Base-by-base conservation (phyloP, 2,113 vertebrate genomes). In the Dinomys branickii region DNA sequence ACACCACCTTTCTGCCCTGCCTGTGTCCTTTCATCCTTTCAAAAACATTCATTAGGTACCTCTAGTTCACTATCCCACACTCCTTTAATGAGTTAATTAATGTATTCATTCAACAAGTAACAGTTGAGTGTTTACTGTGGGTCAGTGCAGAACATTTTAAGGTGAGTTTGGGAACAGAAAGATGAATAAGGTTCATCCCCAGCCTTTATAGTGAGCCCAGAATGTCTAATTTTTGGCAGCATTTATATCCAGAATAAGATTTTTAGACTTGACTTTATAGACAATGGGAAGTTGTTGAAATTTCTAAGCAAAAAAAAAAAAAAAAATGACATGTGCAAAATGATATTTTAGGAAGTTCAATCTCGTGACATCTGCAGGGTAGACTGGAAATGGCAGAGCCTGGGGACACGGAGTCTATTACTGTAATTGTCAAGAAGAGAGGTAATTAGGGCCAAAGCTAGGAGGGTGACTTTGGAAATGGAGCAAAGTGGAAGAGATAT, bases 281-380 rank as follows among this genome's bases (percentile, higher is more conserved):
- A 78, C n/a, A 94, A 61, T 77, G 59, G 44, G 11, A 26, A 87
- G 7, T 67, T 5, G 0, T 3, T 87, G 58, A 90, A 88, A 19
- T 35, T 92, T 97, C 95, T 78, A 93, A 94, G 90, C 58, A 63
- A 84, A 26, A 44, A 75, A 69, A 26, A 24, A 24, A 38, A 75
- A 59, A 86, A 96, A 97, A 69, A 50, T 92, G 94, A 90, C 85
- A 94, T 38, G 47, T 94, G 78, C 77, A 96, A 97, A 97, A 59
- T 96, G 94, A 86, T 91, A 95, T 95, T 98, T 97, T 88, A 95
- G 82, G 78, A 94, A 65, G 38, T 92, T 96, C 78, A 92, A 56
- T 85, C 90, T 88, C 69, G 54, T 96, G 94, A 94, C 59, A 97
- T 96, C 90, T 85, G 56, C 22, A 96, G 59, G 59, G 50, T 61